A percentile compares a stretch with the other conserved stretches of the same genome.
Conservation (phyloP, 2,113 vertebrate species). For the Aphyosemion australe region DNA sequence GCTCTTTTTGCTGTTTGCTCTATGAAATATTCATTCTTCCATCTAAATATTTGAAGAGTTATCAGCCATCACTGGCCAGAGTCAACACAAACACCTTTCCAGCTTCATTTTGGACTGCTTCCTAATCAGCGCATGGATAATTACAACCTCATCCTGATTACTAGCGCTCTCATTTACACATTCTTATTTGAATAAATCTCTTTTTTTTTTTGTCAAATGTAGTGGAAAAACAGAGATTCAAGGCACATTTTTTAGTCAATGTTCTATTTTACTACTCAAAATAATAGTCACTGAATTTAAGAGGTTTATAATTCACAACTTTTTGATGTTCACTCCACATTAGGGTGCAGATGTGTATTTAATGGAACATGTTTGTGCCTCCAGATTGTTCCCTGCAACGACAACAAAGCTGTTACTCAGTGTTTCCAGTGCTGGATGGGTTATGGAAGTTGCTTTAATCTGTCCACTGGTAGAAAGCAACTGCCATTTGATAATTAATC, state of each 20-base stretch:
- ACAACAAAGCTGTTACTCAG: constrained; percentile 46
- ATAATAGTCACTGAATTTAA: no score
- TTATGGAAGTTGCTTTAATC: constrained; percentile 58
- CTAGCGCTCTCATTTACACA: background rate
- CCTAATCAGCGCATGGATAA: background rate
- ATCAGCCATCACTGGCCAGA: background rate
- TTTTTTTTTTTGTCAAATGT: background rate
- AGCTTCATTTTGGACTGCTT: background rate
- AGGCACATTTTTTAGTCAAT: no score
- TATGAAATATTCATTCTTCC: background rate
- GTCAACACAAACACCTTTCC: background rate
- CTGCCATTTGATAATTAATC: constrained; percentile 73
- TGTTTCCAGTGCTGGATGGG: constrained; percentile 34
- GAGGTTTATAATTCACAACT: no score
- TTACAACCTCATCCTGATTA: background rate
- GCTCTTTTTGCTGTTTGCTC: background rate
- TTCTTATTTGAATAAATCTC: background rate
- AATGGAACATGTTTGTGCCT: background rate
- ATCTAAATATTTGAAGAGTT: background rate
- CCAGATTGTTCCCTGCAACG: constrained; percentile 16
- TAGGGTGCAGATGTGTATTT: background rate
- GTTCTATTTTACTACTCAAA: no score
- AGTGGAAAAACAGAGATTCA: no score
- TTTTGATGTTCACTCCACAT: no score
- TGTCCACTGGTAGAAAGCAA: constrained; percentile 53